phyloP scores from a whole-genome alignment of 2,113 vertebrate genomes.

The Proteles cristata region DNA sequence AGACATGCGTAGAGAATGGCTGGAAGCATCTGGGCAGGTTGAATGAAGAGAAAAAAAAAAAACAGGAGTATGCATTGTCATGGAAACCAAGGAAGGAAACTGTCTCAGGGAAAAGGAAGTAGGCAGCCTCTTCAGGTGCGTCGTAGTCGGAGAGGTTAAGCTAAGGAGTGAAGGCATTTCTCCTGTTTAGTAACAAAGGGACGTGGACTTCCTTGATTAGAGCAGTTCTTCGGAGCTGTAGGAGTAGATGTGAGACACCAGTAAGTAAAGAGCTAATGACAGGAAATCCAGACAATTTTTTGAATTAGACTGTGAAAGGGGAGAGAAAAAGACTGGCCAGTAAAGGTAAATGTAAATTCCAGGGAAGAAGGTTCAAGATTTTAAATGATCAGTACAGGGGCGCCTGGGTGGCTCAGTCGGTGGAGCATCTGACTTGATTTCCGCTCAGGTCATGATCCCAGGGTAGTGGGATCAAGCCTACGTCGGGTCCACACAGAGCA shows the following conservation, averaged over 20 bases:
- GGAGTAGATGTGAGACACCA: background rate
- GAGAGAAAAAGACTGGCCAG: background rate
- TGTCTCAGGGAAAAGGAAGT: slow-evolving; percentile 29
- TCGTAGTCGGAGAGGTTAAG: slow-evolving; percentile 10
- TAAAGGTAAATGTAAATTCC: background rate
- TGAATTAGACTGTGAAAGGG: slow-evolving; percentile 1
- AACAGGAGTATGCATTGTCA: slow-evolving; percentile 22
- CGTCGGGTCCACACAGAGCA: too few species aligned
- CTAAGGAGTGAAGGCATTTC: slow-evolving; percentile 10
- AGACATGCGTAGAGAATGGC: background rate
- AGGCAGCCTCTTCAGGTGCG: background rate
- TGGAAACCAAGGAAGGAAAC: slow-evolving; percentile 55
- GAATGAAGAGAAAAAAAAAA: background rate
- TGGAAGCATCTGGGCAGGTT: background rate
- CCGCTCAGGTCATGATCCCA: too few species aligned
- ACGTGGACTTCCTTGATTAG: slow-evolving; percentile 1
- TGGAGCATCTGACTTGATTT: too few species aligned
- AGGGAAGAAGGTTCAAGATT: background rate
- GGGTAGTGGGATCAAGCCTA: too few species aligned
- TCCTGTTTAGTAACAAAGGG: slow-evolving; percentile 20
- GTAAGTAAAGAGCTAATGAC: background rate
- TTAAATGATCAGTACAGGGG: slow-evolving; percentile 84
- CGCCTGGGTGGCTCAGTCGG: too few species aligned
- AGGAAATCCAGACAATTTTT: background rate
- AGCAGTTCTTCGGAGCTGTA: background rate